Evolutionary conservation across 2,888 invertebrate species (phyloP), one percentile per base, ranked within the genome.

Genomic region (Bedellia somnulentella): DNA sequence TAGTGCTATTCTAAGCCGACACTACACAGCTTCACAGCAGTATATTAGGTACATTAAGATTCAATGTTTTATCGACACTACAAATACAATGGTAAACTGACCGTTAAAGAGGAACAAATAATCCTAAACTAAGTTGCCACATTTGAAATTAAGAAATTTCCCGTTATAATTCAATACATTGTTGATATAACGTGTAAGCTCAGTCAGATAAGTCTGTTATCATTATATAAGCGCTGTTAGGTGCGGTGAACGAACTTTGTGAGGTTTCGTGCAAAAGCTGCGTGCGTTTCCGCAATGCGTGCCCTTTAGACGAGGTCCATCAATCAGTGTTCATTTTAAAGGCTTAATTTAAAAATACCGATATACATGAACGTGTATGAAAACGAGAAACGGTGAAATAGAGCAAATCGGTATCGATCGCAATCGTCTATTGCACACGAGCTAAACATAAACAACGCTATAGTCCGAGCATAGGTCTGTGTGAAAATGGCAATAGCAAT

Each of bases 401-500:
- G n/a, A n/a, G n/a, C n/a, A n/a, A n/a, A n/a, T n/a, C n/a, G n/a
- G n/a, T n/a, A n/a, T n/a, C n/a, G n/a, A n/a, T 26, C 56, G 54
- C 61, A 60, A 62, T 55, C 50, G 57, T 60, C 58, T 55, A 55
- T 57, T 44, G 54, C 42, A 8, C 52, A 54, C 57, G 56, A 60
- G 57, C 59, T 58, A 60, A 66, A 60, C 59, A 59, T 57, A 35
- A 32, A 31, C 38, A 40, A 39, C n/a, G n/a, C 5, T 18, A 18
- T 9, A 57, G 51, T 47, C 54, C 47, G 59, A 18, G 61, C 67
- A 71, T 66, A 68, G 70, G 71, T 68, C 68, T 63, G 68, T 67
- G 67, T 59, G 70, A 70, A 75, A 73, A 71, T 63, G 67, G 68
- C 73, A 68, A 70, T 64, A 71, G 70, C 68, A 66, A 64, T 70